Evolutionary conservation across 2,113 vertebrate species (phyloP).

Genomic region (Cygnus atratus): DNA sequence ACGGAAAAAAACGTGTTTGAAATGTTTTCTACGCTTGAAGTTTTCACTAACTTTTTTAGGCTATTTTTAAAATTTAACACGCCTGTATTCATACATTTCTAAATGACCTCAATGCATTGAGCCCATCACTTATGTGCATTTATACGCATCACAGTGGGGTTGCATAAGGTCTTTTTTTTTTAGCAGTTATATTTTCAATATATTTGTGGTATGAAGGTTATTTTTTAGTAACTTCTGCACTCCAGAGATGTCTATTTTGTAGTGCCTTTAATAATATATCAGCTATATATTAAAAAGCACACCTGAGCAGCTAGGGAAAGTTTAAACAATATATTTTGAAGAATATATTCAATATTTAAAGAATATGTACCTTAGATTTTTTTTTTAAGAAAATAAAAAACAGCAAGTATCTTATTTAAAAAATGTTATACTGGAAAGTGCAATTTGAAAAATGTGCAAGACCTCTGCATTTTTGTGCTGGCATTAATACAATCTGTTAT

Average conservation of each 20-base stretch:
- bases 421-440: conserved; percentile 81
- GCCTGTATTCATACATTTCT: conserved; percentile 77
- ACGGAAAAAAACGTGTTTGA: conserved; percentile 20
- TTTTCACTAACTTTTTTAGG: conserved; percentile 78
- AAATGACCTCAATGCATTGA: conserved; percentile 70
- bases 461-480: conserved; percentile 72
- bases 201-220: conserved; percentile 86
- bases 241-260: conserved; percentile 85
- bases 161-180: conserved; percentile 71
- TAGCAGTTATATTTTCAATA: conserved; percentile 75
- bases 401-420: conserved; percentile 80
- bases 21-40: conserved; percentile 82
- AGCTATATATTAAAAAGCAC: conserved; percentile 79
- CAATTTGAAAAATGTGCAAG: conserved; percentile 76
- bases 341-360: conserved; percentile 82
- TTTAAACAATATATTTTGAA: conserved; percentile 78
- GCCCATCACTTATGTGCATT: conserved; percentile 48
- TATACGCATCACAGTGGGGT: conserved; percentile 52
- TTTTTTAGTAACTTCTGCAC: conserved; percentile 84
- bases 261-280: conserved; percentile 83
- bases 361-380: conserved; percentile 63
- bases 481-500: conserved; percentile 56
- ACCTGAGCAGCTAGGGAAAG: conserved; percentile 76
- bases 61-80: conserved; percentile 70
- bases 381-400: conserved; percentile 47